Evolutionary conservation across 2,888 invertebrate genomes (phyloP), one percentile per base, ranked within the genome.

Genomic region (Ischnus inquisitorius): DNA sequence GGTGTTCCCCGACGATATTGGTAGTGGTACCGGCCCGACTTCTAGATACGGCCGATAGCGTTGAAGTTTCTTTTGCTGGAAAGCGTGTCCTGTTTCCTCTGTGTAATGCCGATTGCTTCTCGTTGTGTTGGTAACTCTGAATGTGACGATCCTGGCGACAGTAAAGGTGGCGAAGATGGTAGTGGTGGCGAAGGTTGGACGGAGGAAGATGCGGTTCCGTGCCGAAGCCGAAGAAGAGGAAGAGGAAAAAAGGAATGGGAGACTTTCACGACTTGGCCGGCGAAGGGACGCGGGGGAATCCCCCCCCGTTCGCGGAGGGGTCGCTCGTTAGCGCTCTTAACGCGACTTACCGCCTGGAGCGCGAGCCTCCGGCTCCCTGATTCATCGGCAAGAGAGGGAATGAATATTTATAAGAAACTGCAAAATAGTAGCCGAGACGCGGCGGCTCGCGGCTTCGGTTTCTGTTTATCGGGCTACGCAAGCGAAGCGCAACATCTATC

Each of bases 371-470:
- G 86, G 89, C 87, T 89, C 87, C 88, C 90, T 90, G 91, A 92
- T 92, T 92, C 92, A 92, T 92, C 91, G 92, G 90, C 87, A 87
- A 87, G 88, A 81, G 83, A 85, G 74, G 87, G 87, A 92, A 93
- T 93, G 93, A 93, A 93, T 93, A 93, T 93, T 93, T 93, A 93
- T 93, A 93, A 93, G 92, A 92, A 92, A 93, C 90, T 91, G 91
- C 92, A 90, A 92, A 92, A 92, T 92, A 92, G 91, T 90, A 89
- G 88, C 88, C 85, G 74, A 69, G 80, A 74, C 77, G 41, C 39
- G 3, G 41, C 28, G 48, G 48, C 60, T 81, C 86, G 83, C 51
- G 43, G 25, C 57, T 54, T 51, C 51, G 43, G 25, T 46, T 62
- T 51, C 34, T 69, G 65, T 39, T 62, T 5, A 72, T 68, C 64